Conservation (phyloP, 1,140 invertebrate species). For the Trissolcus basalis region DNA sequence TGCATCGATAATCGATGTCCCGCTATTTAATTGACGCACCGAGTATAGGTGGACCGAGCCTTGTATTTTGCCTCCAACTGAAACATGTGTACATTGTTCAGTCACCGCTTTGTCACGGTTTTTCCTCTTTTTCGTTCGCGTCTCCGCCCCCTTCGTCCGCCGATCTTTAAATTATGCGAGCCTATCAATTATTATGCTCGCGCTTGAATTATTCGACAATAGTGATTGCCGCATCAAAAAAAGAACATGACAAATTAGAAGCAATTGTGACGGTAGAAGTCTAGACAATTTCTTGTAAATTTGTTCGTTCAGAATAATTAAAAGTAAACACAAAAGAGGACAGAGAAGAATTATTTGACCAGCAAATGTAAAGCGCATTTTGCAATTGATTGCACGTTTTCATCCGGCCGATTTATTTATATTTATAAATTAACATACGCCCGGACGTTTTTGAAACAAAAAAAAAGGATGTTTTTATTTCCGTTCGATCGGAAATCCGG, state of each 20-base stretch:
- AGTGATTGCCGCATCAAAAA: slow-evolving; percentile 7
- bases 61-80: slow-evolving; percentile 40
- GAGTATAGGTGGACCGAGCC: slow-evolving; percentile 34
- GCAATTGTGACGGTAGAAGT: neutral
- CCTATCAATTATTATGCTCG: slow-evolving; percentile 12
- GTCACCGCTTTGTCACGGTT: slow-evolving; percentile 43
- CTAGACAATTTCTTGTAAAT: no score
- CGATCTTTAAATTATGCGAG: slow-evolving; percentile 24
- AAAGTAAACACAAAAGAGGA: no score
- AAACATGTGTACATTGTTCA: slow-evolving; percentile 55
- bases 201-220: neutral
- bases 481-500: no score
- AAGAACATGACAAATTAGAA: slow-evolving; percentile 1
- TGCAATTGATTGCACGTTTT: no score
- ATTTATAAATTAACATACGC: slow-evolving; percentile 5
- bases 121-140: slow-evolving; percentile 8
- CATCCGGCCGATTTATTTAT: no score
- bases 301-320: no score
- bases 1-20: slow-evolving; percentile 49
- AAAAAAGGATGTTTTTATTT: no score
- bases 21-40: slow-evolving; percentile 48
- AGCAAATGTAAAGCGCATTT: no score
- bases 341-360: no score
- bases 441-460: no score
- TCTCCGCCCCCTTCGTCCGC: neutral